phyloP scores from a whole-genome alignment of 2,113 vertebrate species.

The Syngnathus scovelli region DNA sequence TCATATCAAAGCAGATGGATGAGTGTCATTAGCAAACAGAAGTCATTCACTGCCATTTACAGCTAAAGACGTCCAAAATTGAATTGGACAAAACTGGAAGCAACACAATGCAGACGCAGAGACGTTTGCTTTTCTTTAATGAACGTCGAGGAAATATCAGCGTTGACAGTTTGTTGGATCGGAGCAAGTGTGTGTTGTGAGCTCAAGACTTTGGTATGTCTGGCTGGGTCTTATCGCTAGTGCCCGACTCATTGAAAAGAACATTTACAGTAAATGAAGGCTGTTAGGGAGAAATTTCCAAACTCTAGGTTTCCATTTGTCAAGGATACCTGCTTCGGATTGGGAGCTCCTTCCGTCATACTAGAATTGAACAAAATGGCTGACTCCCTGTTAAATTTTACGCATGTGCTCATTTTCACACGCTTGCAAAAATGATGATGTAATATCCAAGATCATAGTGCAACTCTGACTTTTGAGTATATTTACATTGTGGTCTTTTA shows the following conservation, averaged over 20 bases:
- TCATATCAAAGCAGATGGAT: too few species aligned
- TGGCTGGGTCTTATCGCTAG: slow-evolving; percentile 8
- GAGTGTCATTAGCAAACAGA: neutral
- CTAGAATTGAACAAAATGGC: neutral
- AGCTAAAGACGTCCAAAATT: too few species aligned
- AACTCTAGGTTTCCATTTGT: too few species aligned
- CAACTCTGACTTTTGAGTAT: neutral
- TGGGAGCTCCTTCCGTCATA: too few species aligned
- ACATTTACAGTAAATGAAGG: neutral
- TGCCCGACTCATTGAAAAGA: neutral
- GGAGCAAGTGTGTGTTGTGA: slow-evolving; percentile 51
- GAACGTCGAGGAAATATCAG: slow-evolving; percentile 66
- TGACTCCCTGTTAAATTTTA: neutral
- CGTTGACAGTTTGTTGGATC: slow-evolving; percentile 62
- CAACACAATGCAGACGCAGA: neutral
- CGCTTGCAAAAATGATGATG: neutral
- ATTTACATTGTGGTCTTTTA: neutral
- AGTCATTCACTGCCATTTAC: neutral
- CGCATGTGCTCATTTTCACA: neutral
- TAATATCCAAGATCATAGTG: neutral
- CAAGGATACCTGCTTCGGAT: too few species aligned
- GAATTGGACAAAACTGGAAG: too few species aligned
- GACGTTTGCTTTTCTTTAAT: slow-evolving; percentile 60
- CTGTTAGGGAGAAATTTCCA: too few species aligned
- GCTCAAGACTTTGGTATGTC: slow-evolving; percentile 71